A percentile compares a stretch with the other conserved stretches of the same genome.
Evolutionary conservation across 2,113 vertebrate species (phyloP).

Genomic region (Motacilla alba): DNA sequence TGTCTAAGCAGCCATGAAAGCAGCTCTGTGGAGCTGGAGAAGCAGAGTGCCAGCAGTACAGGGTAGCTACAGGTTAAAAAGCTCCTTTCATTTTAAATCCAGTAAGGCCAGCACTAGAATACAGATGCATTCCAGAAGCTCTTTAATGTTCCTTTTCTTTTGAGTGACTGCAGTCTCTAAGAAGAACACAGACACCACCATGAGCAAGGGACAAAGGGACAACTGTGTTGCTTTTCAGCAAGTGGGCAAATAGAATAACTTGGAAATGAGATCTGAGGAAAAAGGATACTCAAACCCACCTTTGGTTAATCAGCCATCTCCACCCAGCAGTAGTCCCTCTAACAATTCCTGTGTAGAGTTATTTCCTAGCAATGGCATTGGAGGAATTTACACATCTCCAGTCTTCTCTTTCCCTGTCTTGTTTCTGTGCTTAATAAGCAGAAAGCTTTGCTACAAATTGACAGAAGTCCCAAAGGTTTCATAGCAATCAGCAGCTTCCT

Average conservation of each 20-base stretch:
- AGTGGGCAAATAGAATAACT: background rate
- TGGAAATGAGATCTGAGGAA: background rate
- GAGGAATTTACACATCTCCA: background rate
- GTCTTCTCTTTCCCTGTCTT: background rate
- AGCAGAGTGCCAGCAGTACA: background rate
- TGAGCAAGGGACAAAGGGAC: background rate
- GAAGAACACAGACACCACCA: background rate
- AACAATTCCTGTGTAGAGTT: background rate
- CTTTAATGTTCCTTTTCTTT: background rate
- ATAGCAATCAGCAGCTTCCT: background rate
- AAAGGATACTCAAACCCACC: background rate
- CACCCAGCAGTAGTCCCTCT: background rate
- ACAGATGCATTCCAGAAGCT: background rate
- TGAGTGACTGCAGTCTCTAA: background rate
- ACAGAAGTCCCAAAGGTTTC: background rate
- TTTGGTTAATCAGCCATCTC: background rate
- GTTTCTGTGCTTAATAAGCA: background rate
- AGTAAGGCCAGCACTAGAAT: background rate
- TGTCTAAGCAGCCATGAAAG: background rate
- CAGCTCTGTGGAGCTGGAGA: background rate
- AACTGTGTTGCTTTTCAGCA: background rate
- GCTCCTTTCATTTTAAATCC: background rate
- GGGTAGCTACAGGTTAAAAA: background rate
- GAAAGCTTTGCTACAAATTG: background rate
- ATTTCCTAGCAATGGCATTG: background rate